Evolutionary conservation across 2,888 invertebrate genomes (phyloP), one percentile per base, ranked within the genome.

Genomic region (Liopterus haemorrhoidalis): DNA sequence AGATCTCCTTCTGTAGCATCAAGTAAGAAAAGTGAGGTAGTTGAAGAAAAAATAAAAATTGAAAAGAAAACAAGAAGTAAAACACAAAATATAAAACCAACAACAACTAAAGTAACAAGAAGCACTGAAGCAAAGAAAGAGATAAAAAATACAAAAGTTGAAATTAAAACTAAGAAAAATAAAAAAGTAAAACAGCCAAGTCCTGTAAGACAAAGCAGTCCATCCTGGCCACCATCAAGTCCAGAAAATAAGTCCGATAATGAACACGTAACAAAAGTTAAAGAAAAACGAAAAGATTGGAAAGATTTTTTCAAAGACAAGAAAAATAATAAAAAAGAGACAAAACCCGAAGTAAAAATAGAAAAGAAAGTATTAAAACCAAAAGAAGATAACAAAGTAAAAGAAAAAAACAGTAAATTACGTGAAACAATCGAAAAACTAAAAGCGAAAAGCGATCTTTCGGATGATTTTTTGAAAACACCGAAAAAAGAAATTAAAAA

Each of bases 391-490:
- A 14, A 28, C 14, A 45, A 45, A 28, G 56, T 53, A 19, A 67
- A 65, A 54, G 67, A 68, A 46, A 68, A 68, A 50, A 67, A 68
- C 44, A 66, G 65, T 50, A 68, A 68, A 49, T 49, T 68, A 14
- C 47, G 66, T 11, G 67, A 68, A 54, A 79, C 79, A 1, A 79
- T 79, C 41, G 79, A 79, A 62, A 80, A 79, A 59, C 58, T 79
- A 9, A 79, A 78, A 64, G 77, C 78, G 8, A 79, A 78, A 61
- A 77, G 75, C 59, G 75, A 75, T 55, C 72, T 75, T 44, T 46
- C 37, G 8, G 49, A 49, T 31, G 45, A 43, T 24, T 41, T 33
- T 12, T 40, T 49, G 33, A 38, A 31, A 15, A 31, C 25, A 37
- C 16, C 62, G 61, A 22, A 65, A 61, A 50, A 43, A 48, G 14